Conservation (phyloP, 2,888 invertebrate genomes). For the Toxonevra muliebris region DNA sequence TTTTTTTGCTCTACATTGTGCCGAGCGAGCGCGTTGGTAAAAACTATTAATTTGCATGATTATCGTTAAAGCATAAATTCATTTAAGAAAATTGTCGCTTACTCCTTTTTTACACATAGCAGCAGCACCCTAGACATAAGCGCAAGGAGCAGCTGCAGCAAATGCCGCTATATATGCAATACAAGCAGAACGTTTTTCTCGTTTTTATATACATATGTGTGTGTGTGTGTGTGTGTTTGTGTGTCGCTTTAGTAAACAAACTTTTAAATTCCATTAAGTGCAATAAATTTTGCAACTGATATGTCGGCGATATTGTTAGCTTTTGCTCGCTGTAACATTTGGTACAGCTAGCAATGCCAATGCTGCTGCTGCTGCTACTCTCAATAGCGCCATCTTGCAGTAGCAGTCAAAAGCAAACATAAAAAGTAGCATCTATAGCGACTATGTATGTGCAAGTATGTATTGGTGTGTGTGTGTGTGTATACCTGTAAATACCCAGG, state of each 20-base stretch:
- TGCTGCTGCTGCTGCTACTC: too few relatives aligned
- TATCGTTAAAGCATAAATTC: constrained; percentile 57
- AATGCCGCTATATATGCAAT: constrained; percentile 23
- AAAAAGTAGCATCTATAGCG: too few relatives aligned
- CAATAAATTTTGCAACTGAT: constrained; percentile 61
- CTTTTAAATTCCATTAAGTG: constrained; percentile 62
- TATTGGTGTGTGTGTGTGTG: too few relatives aligned
- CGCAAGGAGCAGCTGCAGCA: constrained; percentile 11
- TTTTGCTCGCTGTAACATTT: too few relatives aligned
- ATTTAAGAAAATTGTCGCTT: constrained; percentile 48
- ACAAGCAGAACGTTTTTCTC: constrained; percentile 33
- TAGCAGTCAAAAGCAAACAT: too few relatives aligned
- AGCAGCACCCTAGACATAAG: constrained; percentile 9
- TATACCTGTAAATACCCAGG: too few relatives aligned
- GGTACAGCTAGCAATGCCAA: too few relatives aligned
- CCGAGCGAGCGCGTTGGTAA: constrained; percentile 22
- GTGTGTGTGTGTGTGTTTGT: constrained; percentile 1
- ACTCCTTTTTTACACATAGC: constrained; percentile 22
- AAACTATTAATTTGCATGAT: constrained; percentile 59
- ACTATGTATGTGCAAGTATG: too few relatives aligned
- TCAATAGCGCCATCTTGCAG: too few relatives aligned
- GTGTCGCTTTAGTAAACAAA: constrained; percentile 49
- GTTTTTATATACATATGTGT: constrained; percentile 9
- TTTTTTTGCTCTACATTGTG: background rate
- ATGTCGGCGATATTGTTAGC: constrained; percentile 25